These are phyloP conservation scores for Drosophila pegasa DNA, from an alignment of 2,888 invertebrate genomes.

Conservation along the genomic window DNA sequence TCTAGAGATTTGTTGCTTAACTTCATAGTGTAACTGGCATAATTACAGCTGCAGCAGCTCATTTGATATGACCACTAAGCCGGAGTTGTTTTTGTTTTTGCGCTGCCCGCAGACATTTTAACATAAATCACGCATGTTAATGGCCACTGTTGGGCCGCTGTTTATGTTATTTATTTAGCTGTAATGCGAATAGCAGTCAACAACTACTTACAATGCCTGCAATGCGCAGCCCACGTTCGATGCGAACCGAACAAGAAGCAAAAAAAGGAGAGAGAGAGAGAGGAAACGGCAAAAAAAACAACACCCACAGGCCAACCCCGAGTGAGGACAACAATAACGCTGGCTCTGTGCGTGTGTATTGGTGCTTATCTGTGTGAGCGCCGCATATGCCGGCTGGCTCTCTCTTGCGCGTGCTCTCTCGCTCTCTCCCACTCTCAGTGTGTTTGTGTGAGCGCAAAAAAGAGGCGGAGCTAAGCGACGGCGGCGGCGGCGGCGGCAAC, in stretches of 20 bases:
- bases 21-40: neutral
- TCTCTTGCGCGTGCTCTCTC: neutral
- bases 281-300: neutral
- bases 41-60: neutral
- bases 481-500: constrained; percentile 37
- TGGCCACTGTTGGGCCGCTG: constrained; percentile 15
- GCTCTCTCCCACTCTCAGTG: neutral
- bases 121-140: constrained; percentile 32
- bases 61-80: neutral
- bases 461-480: constrained; percentile 74
- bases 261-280: neutral
- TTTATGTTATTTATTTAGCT: constrained; percentile 36
- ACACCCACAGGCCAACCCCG: constrained; percentile 58
- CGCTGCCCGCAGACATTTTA: constrained; percentile 14
- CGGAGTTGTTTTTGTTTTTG: neutral
- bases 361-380: constrained; percentile 80
- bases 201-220: constrained; percentile 14
- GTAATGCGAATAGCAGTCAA: constrained; percentile 24
- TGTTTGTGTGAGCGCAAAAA: constrained; percentile 41
- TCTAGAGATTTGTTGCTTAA: neutral
- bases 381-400: constrained; percentile 10
- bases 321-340: constrained; percentile 7
- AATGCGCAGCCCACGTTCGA: constrained; percentile 12
- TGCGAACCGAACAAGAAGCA: neutral
- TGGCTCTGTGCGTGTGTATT: constrained; percentile 49